Base-by-base conservation (phyloP, 1,140 invertebrate genomes). In the Bombus pyrosoma region DNA sequence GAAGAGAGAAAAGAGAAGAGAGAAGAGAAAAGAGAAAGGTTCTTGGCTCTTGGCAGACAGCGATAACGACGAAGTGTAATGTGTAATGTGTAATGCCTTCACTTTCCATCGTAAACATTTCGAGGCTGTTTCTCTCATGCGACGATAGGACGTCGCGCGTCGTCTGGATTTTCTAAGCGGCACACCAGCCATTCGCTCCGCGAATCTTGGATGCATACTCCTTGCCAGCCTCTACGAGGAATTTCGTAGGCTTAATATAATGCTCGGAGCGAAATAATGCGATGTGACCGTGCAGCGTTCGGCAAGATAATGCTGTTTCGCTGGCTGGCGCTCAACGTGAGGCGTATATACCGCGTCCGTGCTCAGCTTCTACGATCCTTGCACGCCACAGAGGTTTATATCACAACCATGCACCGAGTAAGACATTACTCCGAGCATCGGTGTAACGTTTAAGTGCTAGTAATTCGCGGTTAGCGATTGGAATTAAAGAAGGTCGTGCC, bases 81-180 rank as follows among this genome's bases (percentile, higher is more conserved):
- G 47, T 53, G 47, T 2, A 53, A 53, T 22, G 81, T 76, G 87
- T 89, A 53, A 85, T 57, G 86, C 85, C 81, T 89, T 86, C 89
- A 87, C 89, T 89, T 85, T 89, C 81, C 82, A 81, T 90, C 88
- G 86, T 90, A 86, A 89, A 89, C 86, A 79, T 81, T 89, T 89
- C 79, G 84, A 68, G 66, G 77, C 43, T 64, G 75, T 74, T 75
- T 79, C 86, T 80, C 57, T 62, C 28, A n/a, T 66, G 57, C 68
- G 66, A 78, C 82, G 74, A 78, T 78, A 78, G 68, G 10, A n/a
- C 28, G 59, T 62, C 53, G 39, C 53, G 39, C 83, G 72, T 71
- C 73, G 41, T 72, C 71, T 85, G 73, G 41, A 64, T 81, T 80
- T 68, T 62, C 77, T 62, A 72, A 64, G 59, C 77, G 71, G 37